Evolutionary conservation across 2,888 invertebrate genomes (phyloP), one percentile per base, ranked within the genome.

Genomic region (Smittia sp.): DNA sequence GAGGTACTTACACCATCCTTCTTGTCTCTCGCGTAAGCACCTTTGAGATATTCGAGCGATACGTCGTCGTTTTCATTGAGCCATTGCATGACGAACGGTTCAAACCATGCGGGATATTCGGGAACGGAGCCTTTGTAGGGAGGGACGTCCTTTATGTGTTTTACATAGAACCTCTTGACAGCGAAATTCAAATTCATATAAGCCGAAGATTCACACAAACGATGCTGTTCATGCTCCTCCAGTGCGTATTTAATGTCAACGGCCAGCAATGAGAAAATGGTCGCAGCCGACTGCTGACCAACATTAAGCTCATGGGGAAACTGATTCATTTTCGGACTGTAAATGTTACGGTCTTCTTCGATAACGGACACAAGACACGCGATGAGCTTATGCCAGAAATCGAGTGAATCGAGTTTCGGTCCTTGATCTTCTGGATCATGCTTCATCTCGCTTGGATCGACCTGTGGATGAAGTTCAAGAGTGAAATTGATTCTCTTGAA

Each of bases 11-110:
- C 96, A 84, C 93, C 93, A 82, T 96, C 96, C 83, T 94, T 92
- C 83, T 94, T 94, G 85, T 99, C 98, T 82, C 98, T 90, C 82
- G 93, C 96, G 83, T 98, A 99, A 78, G 99, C 99, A 83, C 98
- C 97, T 81, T 98, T 94, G 76, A 99, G 89, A 84, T 98, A 99
- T 83, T 99, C 99, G 79, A 99, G 86, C 0, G 98, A 98, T 0
- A 99, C 98, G 78, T 98, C 98, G 80, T 99, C 99, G 81, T 99
- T 99, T 82, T 99, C 99, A 80, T 98, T 98, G 52, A 99, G 87
- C 99, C 99, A 99, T 82, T 98, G 98, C 98, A 99, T 99, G 58
- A 99, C 99, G 83, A 99, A 99, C n/a, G 98, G 98, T 82, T 98
- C 98, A 82, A 99, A 99, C 98, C 98, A 99, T 79, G 96, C 94